phyloP scores from a whole-genome alignment of 1,140 invertebrate genomes.

The Tetranychus urticae region DNA sequence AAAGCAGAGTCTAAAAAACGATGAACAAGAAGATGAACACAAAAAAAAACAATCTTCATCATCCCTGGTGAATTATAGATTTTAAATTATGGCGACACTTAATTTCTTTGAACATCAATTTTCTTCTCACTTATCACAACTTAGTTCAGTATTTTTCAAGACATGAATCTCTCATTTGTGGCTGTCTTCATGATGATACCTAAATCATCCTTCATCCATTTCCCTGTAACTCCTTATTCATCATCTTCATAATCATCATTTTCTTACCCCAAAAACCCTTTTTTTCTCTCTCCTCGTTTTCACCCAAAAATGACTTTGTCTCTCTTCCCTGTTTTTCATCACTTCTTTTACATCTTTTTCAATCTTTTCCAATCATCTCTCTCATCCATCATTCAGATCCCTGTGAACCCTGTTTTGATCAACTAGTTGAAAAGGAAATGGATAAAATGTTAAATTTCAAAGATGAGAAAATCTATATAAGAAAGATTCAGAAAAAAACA shows the following conservation, averaged over 20 bases:
- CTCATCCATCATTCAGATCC: conserved; percentile 12
- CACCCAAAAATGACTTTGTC: neutral
- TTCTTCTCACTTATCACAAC: too few relatives aligned
- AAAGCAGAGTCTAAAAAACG: too few relatives aligned
- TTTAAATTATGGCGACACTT: too few relatives aligned
- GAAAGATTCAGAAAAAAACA: conserved; percentile 15
- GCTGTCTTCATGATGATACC: too few relatives aligned
- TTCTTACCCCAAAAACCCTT: neutral
- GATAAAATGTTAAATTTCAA: conserved; percentile 17
- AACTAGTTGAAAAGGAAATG: conserved; percentile 16
- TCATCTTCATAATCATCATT: neutral
- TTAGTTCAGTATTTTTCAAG: too few relatives aligned
- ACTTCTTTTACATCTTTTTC: neutral
- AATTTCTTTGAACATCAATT: too few relatives aligned
- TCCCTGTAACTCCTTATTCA: neutral
- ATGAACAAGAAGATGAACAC: too few relatives aligned
- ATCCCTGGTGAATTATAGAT: too few relatives aligned
- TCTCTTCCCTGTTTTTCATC: neutral
- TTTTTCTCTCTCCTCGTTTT: neutral
- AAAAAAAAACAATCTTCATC: too few relatives aligned
- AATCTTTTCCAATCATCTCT: too few relatives aligned
- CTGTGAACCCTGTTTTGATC: conserved; percentile 18
- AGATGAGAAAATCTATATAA: conserved; percentile 18
- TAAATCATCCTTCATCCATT: neutral
- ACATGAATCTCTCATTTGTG: too few relatives aligned